Evolutionary conservation across 2,888 invertebrate genomes (phyloP), one percentile per base, ranked within the genome.

Genomic region (Microchrysa polita): DNA sequence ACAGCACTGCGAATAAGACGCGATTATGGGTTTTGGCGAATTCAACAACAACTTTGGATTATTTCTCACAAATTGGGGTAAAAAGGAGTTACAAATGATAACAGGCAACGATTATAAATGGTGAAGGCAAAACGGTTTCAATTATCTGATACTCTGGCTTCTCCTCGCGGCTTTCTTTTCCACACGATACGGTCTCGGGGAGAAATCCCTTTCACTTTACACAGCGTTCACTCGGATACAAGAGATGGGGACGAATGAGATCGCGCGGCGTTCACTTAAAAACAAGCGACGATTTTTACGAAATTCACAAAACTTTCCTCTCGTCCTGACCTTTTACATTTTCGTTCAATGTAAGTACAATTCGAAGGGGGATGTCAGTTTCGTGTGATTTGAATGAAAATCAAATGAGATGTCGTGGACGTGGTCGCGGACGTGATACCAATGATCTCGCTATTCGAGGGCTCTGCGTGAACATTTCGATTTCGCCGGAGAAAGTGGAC

Each of bases 131-230:
- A 61, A 16, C 61, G n/a, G n/a, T 14, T 40, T 1, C 18, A 40
- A 61, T 34, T 61, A 61, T 34, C 7, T 34, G n/a, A n/a, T n/a
- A n/a, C n/a, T n/a, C n/a, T n/a, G n/a, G n/a, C n/a, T n/a, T n/a
- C n/a, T n/a, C n/a, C 20, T 48, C 12, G 48, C 23, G 12, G 18
- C 23, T 65, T n/a, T 23, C 20, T 22, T 48, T 65, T 10, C 4
- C 48, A 18, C 48, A 55, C 20, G 34, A 20, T 48, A 48, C 18
- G 7, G 20, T 34, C 27, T 23, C 34, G 16, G 40, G n/a, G 40
- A 34, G 34, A 67, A 55, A 69, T 23, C 55, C 69, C 69, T 69
- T 69, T 69, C 69, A 69, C 69, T 69, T 40, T 34, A 34, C 27
- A n/a, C 69, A 55, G 69, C 20, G 48, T 34, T 18, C 22, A 65